phyloP scores from a whole-genome alignment of 2,797 vertebrate species.

The Alca torda region DNA sequence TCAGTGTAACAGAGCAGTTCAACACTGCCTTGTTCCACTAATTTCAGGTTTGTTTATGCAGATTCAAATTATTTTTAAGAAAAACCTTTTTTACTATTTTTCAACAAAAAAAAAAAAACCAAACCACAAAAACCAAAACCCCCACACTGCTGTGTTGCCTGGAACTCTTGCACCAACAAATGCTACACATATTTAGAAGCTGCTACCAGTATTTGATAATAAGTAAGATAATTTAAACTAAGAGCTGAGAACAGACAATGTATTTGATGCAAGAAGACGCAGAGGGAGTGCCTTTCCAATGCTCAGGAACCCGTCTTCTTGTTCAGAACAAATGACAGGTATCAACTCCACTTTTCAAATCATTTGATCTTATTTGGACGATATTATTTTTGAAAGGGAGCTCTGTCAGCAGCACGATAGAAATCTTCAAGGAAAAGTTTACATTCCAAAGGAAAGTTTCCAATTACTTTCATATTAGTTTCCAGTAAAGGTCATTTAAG shows the following conservation, averaged over 20 bases:
- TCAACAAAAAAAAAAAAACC: neutral
- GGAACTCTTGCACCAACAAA: neutral
- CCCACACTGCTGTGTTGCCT: neutral
- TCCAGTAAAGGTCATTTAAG: neutral
- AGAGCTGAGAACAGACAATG: neutral
- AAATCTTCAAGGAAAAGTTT: neutral
- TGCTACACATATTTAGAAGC: neutral
- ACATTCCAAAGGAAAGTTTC: neutral
- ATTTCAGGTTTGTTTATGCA: neutral
- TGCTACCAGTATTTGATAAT: neutral
- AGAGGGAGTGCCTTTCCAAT: neutral
- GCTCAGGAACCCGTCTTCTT: neutral
- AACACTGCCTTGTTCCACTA: neutral
- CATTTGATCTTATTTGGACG: neutral
- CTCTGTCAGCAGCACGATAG: neutral
- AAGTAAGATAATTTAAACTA: neutral
- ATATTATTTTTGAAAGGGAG: neutral
- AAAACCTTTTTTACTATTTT: neutral
- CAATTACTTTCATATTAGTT: neutral
- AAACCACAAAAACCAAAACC: no score
- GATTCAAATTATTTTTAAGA: neutral
- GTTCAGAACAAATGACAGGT: neutral
- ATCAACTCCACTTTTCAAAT: neutral
- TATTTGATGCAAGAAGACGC: neutral
- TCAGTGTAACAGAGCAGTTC: neutral